These are phyloP conservation scores for Lasius fuliginosus DNA, from an alignment of 2,888 invertebrate genomes.

Conservation along the genomic window DNA sequence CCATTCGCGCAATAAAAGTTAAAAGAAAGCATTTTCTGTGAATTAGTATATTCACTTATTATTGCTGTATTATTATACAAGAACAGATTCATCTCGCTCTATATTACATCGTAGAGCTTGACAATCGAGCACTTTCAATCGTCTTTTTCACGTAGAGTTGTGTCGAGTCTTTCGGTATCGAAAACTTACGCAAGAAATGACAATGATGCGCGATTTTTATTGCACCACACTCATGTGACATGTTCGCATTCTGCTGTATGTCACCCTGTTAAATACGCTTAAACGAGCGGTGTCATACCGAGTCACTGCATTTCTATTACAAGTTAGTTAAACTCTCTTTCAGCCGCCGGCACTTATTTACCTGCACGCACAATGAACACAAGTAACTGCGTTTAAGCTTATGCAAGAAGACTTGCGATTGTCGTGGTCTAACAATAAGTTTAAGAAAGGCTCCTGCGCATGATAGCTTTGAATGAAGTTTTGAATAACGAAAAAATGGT, in stretches of 20 bases:
- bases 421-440: slow-evolving; percentile 58
- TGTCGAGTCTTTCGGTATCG: slow-evolving; percentile 1
- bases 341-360: slow-evolving; percentile 66
- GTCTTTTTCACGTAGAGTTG: slow-evolving; percentile 31
- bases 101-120: background rate
- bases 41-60: slow-evolving; percentile 5
- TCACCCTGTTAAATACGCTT: slow-evolving; percentile 77
- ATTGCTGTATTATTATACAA: background rate
- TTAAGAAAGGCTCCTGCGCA: slow-evolving; percentile 39
- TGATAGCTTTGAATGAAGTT: background rate
- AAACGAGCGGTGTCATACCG: slow-evolving; percentile 74
- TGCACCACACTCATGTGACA: slow-evolving; percentile 65
- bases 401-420: slow-evolving; percentile 55
- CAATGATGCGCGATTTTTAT: slow-evolving; percentile 71
- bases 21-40: background rate
- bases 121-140: slow-evolving; percentile 26
- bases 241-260: slow-evolving; percentile 62
- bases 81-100: background rate
- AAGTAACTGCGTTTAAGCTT: slow-evolving; percentile 77
- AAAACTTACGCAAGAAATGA: slow-evolving; percentile 14
- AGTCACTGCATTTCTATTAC: slow-evolving; percentile 75
- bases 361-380: slow-evolving; percentile 69
- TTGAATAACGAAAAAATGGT: background rate
- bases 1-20: background rate
- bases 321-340: slow-evolving; percentile 81